Evolutionary conservation across 2,797 vertebrate species (phyloP), one percentile per base, ranked within the genome.

Genomic region (Euthynnus affinis): DNA sequence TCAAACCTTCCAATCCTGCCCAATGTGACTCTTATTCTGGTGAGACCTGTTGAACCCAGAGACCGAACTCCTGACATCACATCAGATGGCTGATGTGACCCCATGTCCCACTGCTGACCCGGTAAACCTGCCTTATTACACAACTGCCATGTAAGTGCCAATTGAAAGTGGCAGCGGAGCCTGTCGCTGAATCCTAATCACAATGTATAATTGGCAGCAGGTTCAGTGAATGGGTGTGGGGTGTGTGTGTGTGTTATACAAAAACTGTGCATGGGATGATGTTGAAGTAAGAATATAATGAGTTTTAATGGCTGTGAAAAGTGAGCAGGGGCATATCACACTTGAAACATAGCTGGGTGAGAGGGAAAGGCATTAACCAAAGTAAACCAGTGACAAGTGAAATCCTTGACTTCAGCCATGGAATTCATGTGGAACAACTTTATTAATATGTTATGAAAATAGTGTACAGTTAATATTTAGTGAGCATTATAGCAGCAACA

Each of bases 141-240:
- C 70, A 22, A 58, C 80, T 91, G 89, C 90, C 84, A 88, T 92
- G 91, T 92, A 82, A 80, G 85, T 86, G 88, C 87, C 92, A 88
- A 92, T 84, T 91, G 88, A 90, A 93, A 92, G 88, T 92, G 89
- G 91, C 92, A 92, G 92, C 82, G 65, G 78, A 85, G 88, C 63
- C 81, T 66, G 79, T 78, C 49, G 25, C 72, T 15, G 90, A 93
- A 94, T 93, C 81, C 80, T 93, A 93, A 94, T 94, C 74, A 78
- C 51, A 78, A 63, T 34, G 69, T 81, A 77, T 81, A 88, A 89
- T 93, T 91, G 88, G 82, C 56, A 58, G 77, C 48, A 60, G 48
- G 69, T 79, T 78, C 42, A 71, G 53, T 62, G 76, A 66, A 55
- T 27, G 22, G 12, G 14, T 2, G 44, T 73, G 81, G 75, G 69